Evolutionary conservation across 1,140 invertebrate genomes (phyloP).

Genomic region (Sitobion miscanthi): DNA sequence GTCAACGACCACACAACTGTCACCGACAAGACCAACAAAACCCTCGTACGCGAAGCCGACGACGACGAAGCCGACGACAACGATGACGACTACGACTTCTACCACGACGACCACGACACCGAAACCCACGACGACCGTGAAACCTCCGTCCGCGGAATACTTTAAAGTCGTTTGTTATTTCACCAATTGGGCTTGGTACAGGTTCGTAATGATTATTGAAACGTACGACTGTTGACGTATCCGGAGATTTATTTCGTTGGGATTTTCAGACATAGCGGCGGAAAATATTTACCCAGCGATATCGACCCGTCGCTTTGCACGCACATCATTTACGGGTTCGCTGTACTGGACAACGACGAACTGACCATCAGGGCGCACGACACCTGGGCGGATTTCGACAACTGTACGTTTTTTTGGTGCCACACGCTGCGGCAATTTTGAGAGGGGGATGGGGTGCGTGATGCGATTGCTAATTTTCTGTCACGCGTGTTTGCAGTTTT

Average conservation of each 20-base stretch:
- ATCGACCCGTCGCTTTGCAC: constrained; percentile 75
- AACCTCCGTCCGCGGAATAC: constrained; percentile 57
- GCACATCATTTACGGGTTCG: constrained; percentile 78
- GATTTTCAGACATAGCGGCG: constrained; percentile 65
- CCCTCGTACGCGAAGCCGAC: constrained; percentile 27
- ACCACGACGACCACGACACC: background rate
- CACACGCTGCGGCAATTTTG: accelerated
- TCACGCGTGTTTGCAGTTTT: constrained; percentile 64
- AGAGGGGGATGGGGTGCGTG: background rate
- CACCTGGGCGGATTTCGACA: constrained; percentile 73
- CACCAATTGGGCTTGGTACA: constrained; percentile 76
- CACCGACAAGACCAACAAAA: constrained; percentile 21
- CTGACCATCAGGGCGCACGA: constrained; percentile 73
- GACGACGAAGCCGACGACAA: background rate
- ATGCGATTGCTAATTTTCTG: background rate
- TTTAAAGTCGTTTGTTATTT: constrained; percentile 75
- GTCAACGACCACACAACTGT: background rate
- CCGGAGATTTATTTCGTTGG: constrained; percentile 15
- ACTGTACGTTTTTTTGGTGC: constrained; percentile 63
- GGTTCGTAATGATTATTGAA: constrained; percentile 58
- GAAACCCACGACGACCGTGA: background rate
- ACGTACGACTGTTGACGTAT: background rate
- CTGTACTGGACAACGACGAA: constrained; percentile 69
- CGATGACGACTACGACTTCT: constrained; percentile 17
- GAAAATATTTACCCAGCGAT: constrained; percentile 71